Evolutionary conservation across 2,113 vertebrate genomes (phyloP).

Genomic region (Corvus moneduloides): DNA sequence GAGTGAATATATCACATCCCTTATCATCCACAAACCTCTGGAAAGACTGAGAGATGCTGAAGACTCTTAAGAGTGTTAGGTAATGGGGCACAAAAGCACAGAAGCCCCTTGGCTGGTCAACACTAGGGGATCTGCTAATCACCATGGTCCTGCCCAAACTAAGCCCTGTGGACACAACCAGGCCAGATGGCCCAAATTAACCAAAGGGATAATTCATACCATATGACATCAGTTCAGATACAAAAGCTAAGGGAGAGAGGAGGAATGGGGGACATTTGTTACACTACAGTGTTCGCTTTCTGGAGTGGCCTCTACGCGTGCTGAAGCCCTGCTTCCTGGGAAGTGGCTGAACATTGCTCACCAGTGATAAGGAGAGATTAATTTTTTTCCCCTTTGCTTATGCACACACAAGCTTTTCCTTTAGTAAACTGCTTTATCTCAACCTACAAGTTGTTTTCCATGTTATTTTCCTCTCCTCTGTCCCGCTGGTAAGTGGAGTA

Average conservation of each 20-base stretch:
- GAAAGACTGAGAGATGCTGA: not conserved
- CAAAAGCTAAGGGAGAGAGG: not conserved
- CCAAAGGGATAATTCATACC: not conserved
- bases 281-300: not conserved
- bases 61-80: not conserved
- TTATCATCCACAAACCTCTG: not conserved
- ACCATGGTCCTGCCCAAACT: not conserved
- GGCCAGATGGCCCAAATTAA: not conserved
- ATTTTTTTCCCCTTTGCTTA: not conserved
- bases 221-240: not conserved
- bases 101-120: not conserved
- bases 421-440: not conserved
- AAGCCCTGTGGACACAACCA: not conserved
- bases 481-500: not conserved
- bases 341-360: not conserved
- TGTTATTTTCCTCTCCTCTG: not conserved
- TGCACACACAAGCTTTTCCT: not conserved
- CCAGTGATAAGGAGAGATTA: not conserved
- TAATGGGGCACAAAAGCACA: not conserved
- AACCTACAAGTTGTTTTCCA: not conserved
- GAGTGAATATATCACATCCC: not conserved
- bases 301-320: accelerated
- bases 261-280: not conserved
- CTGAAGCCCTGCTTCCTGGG: not conserved
- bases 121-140: not conserved